Evolutionary conservation across 2,113 vertebrate genomes (phyloP).

Genomic region (Casuarius casuarius): DNA sequence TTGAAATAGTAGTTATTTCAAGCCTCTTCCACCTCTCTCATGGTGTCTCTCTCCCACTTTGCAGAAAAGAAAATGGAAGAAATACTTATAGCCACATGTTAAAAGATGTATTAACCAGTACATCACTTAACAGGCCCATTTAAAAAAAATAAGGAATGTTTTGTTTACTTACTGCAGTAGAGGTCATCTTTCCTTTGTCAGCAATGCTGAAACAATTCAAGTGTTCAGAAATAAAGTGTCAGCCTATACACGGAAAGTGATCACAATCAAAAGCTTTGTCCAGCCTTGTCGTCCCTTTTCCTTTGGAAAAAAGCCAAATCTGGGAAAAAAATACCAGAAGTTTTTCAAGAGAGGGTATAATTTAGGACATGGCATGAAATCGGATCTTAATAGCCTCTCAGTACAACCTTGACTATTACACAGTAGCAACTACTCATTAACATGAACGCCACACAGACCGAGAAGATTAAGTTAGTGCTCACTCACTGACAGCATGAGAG

Average conservation of each 20-base stretch:
- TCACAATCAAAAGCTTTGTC: neutral
- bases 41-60: neutral
- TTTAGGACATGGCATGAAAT: conserved; percentile 47
- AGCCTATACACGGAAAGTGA: conserved; percentile 29
- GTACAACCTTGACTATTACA: conserved; percentile 8
- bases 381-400: conserved; percentile 15
- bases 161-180: conserved; percentile 70
- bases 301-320: neutral
- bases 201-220: conserved; percentile 34
- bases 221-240: neutral
- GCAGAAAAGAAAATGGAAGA: neutral
- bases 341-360: neutral
- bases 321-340: neutral
- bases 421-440: conserved; percentile 50
- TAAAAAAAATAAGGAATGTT: neutral
- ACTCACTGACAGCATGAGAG: neutral
- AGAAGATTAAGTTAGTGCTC: conserved; percentile 42
- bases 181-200: conserved; percentile 66
- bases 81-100: neutral
- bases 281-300: neutral
- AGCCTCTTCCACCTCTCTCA: neutral
- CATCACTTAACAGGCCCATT: neutral
- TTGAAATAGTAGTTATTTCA: neutral
- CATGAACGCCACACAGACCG: neutral
- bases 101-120: neutral